Conservation (phyloP, 2,797 vertebrate genomes). For the Myoxocephalus aenaeus region DNA sequence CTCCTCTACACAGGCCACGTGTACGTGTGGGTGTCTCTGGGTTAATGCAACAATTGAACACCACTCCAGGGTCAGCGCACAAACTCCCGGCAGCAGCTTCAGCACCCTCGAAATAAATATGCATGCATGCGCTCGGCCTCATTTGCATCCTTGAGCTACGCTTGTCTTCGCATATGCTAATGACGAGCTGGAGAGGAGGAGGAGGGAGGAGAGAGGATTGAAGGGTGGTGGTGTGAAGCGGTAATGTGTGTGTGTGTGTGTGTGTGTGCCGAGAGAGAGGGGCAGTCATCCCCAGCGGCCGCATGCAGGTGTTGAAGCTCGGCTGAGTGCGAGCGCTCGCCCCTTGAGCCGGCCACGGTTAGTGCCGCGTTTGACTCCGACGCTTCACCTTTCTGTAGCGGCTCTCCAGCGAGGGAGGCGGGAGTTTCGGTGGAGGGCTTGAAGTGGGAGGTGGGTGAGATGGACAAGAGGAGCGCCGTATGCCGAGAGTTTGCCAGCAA, state of each 20-base stretch:
- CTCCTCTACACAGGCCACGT: background rate
- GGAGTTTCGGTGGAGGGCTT: background rate
- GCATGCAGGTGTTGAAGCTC: conserved; percentile 57
- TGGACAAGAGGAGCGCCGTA: background rate
- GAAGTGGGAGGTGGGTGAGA: background rate
- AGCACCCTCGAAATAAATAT: conserved; percentile 67
- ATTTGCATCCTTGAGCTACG: conserved; percentile 72
- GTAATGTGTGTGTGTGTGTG: background rate
- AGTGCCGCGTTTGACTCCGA: conserved; percentile 60
- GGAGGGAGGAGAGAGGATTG: background rate
- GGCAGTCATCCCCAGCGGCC: conserved; percentile 37
- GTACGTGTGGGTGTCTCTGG: conserved; percentile 51
- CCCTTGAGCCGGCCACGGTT: conserved; percentile 68
- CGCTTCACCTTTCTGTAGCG: conserved; percentile 65
- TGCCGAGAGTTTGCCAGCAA: conserved; percentile 28
- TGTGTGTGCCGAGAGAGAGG: too few relatives aligned
- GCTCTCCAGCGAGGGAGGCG: conserved; percentile 17
- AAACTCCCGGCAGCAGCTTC: conserved; percentile 29
- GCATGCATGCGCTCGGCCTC: conserved; percentile 49
- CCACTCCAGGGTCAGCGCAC: conserved; percentile 53
- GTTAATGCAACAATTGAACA: conserved; percentile 65
- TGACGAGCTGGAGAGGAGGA: conserved; percentile 25
- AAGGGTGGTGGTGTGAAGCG: background rate
- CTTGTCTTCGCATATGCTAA: conserved; percentile 73
- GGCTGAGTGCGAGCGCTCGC: conserved; percentile 37